Evolutionary conservation across 2,888 invertebrate species (phyloP).

Genomic region (Cryptocephalus primarius): DNA sequence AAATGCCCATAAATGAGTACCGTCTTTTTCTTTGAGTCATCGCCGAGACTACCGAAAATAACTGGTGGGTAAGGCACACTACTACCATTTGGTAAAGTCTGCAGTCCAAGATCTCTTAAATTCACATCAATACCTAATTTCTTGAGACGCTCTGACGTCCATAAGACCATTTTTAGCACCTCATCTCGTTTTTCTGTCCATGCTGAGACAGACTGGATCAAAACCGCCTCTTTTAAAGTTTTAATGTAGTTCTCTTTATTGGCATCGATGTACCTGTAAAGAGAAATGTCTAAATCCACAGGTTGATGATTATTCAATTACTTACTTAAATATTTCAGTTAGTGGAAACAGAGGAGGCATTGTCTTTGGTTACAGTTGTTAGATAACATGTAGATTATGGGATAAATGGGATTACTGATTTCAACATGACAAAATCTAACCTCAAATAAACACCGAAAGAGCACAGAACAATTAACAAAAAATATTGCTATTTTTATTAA

Average conservation of each 20-base stretch:
- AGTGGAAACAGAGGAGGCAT: constrained; percentile 2
- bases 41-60: constrained; percentile 68
- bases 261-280: constrained; percentile 58
- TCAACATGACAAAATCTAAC: too few species aligned
- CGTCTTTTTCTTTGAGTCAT: constrained; percentile 80
- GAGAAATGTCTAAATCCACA: neutral
- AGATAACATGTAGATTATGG: too few species aligned
- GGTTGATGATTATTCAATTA: neutral
- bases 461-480: too few species aligned
- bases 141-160: constrained; percentile 1
- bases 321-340: constrained; percentile 2
- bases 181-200: constrained; percentile 70
- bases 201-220: constrained; percentile 83
- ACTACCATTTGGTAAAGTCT: constrained; percentile 59
- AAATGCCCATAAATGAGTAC: constrained; percentile 93
- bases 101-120: constrained; percentile 51
- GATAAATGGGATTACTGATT: too few species aligned
- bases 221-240: constrained; percentile 68
- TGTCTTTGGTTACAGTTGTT: neutral
- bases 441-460: too few species aligned
- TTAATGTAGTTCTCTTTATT: constrained; percentile 64
- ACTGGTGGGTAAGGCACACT: constrained; percentile 76
- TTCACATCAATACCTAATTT: constrained; percentile 17
- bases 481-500: too few species aligned
- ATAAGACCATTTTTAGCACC: constrained; percentile 37